A percentile compares a stretch with the other conserved stretches of the same genome.
These are phyloP conservation scores for Malachius bipustulatus DNA, from an alignment of 2,888 invertebrate genomes.

Conservation along the genomic window DNA sequence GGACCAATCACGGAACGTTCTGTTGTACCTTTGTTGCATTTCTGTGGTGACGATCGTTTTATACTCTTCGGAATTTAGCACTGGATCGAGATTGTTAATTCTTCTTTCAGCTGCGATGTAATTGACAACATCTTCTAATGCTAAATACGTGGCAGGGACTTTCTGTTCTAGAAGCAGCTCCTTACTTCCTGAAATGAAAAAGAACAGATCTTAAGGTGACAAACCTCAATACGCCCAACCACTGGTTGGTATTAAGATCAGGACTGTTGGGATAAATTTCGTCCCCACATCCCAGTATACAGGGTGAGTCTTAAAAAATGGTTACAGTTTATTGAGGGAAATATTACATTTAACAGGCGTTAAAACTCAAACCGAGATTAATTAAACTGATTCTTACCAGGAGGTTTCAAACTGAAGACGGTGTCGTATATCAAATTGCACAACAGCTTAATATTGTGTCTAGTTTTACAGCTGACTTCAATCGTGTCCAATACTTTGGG, in stretches of 20 bases:
- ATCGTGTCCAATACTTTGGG: slow-evolving; percentile 87
- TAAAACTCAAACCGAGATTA: no score
- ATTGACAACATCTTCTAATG: slow-evolving; percentile 84
- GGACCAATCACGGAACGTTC: slow-evolving; percentile 73
- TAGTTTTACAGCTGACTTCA: slow-evolving; percentile 79
- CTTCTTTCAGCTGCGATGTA: slow-evolving; percentile 67
- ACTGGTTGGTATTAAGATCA: no score
- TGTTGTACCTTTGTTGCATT: slow-evolving; percentile 56
- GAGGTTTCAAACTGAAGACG: slow-evolving; percentile 80
- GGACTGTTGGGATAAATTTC: no score
- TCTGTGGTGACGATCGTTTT: slow-evolving; percentile 46
- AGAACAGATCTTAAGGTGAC: not conserved
- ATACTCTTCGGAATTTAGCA: slow-evolving; percentile 72
- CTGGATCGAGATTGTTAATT: slow-evolving; percentile 61
- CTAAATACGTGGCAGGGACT: slow-evolving; percentile 91
- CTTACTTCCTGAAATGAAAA: slow-evolving; percentile 56
- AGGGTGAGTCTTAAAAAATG: no score
- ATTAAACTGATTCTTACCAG: no score
- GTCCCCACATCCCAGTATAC: no score
- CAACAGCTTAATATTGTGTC: slow-evolving; percentile 79
- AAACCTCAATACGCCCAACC: no score
- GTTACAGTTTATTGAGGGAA: no score
- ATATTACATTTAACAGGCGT: no score
- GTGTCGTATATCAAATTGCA: slow-evolving; percentile 90
- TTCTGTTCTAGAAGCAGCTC: slow-evolving; percentile 84